Conservation (phyloP, 2,888 invertebrate species). For the Cryptosula pallasiana region DNA sequence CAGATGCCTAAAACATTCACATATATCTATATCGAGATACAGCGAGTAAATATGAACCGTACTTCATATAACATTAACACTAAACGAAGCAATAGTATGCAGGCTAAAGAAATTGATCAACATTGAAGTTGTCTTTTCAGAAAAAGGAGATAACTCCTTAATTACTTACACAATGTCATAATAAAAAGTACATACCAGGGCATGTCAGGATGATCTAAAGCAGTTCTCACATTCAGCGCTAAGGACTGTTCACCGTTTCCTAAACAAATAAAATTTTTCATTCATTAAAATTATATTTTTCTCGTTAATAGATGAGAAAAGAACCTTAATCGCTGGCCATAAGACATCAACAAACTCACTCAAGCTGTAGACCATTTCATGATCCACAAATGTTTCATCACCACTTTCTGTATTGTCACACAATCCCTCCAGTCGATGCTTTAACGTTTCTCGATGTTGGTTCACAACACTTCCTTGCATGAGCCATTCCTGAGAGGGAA, state of each 20-base stretch:
- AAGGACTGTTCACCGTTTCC: not conserved
- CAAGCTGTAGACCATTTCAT: slow-evolving; percentile 68
- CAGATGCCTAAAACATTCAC: slow-evolving; percentile 62
- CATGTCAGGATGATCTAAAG: slow-evolving; percentile 74
- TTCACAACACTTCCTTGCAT: slow-evolving; percentile 89
- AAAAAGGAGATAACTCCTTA: too few relatives aligned
- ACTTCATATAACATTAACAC: not conserved
- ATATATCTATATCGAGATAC: not conserved
- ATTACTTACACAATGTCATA: too few relatives aligned
- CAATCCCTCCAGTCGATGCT: slow-evolving; percentile 81
- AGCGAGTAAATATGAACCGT: not conserved
- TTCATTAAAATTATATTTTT: not conserved
- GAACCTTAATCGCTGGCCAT: too few relatives aligned
- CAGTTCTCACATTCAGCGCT: slow-evolving; percentile 70
- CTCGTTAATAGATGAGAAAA: not conserved
- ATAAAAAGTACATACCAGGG: slow-evolving; percentile 58
- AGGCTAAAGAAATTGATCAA: too few relatives aligned
- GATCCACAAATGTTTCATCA: slow-evolving; percentile 86
- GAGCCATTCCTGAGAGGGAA: slow-evolving; percentile 88
- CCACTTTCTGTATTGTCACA: slow-evolving; percentile 74
- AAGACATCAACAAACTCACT: too few relatives aligned
- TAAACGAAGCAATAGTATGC: not conserved
- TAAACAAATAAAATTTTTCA: not conserved
- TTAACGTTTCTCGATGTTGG: slow-evolving; percentile 79
- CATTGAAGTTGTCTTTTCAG: too few relatives aligned